Evolutionary conservation across 2,113 vertebrate genomes (phyloP).

Genomic region (Xerus inauris): DNA sequence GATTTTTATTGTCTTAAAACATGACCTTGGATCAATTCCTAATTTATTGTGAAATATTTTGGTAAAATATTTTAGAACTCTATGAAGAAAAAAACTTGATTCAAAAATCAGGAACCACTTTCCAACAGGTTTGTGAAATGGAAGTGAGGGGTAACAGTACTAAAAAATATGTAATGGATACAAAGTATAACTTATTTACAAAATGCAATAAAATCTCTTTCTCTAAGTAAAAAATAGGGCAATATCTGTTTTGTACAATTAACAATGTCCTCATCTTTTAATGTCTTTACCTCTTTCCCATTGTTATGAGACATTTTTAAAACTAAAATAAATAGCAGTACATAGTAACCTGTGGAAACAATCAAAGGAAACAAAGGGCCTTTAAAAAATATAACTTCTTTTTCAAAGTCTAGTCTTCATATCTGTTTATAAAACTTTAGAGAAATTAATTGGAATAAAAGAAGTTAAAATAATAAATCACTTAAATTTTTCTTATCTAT

Average conservation of each 20-base stretch:
- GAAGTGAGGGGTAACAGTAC: background rate
- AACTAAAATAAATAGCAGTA: background rate
- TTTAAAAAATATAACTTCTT: background rate
- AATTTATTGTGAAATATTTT: background rate
- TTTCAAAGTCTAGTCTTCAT: background rate
- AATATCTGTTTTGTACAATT: background rate
- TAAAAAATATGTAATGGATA: background rate
- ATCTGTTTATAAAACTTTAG: background rate
- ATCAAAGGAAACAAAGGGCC: background rate
- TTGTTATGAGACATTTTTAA: background rate
- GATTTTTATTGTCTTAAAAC: background rate
- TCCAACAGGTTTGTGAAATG: slow-evolving; percentile 6
- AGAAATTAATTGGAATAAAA: slow-evolving; percentile 24
- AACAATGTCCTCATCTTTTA: background rate
- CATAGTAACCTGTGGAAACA: background rate
- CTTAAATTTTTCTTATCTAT: background rate
- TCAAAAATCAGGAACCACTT: slow-evolving; percentile 1
- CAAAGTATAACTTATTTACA: background rate
- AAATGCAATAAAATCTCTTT: slow-evolving; percentile 3
- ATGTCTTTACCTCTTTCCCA: background rate
- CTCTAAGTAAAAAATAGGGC: background rate
- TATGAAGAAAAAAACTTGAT: background rate
- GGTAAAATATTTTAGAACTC: background rate
- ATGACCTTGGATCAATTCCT: background rate
- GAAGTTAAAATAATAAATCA: background rate